Evolutionary conservation across 2,113 vertebrate genomes (phyloP).

Genomic region (Peromyscus californicus): DNA sequence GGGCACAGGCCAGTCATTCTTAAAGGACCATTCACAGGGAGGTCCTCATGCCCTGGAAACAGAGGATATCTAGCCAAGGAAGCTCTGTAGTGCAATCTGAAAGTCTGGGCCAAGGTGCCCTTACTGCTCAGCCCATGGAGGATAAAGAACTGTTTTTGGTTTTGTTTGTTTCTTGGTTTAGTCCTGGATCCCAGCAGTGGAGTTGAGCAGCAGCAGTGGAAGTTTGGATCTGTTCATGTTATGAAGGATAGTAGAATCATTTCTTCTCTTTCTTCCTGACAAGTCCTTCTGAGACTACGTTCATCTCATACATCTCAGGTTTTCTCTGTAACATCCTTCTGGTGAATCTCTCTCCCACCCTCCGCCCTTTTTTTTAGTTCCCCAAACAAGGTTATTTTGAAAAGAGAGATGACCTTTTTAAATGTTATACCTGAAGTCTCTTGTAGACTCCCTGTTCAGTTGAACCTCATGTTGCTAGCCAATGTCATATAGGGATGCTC

Average conservation of each 20-base stretch:
- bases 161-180: background rate
- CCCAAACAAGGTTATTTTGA: background rate
- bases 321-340: background rate
- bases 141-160: background rate
- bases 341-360: background rate
- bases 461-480: background rate
- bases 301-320: too few species aligned
- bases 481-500: background rate
- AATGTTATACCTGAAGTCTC: background rate
- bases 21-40: background rate
- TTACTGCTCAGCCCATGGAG: background rate
- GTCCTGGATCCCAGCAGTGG: background rate
- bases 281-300: background rate
- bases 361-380: too few species aligned
- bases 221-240: background rate
- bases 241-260: background rate
- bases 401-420: background rate
- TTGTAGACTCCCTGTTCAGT: rapidly evolving
- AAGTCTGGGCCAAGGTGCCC: background rate
- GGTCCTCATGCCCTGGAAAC: background rate
- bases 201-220: too few species aligned
- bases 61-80: background rate
- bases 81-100: background rate
- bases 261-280: background rate
- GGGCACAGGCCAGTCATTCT: too few species aligned